Conservation (phyloP, 2,888 invertebrate genomes). For the Tachina lurida region DNA sequence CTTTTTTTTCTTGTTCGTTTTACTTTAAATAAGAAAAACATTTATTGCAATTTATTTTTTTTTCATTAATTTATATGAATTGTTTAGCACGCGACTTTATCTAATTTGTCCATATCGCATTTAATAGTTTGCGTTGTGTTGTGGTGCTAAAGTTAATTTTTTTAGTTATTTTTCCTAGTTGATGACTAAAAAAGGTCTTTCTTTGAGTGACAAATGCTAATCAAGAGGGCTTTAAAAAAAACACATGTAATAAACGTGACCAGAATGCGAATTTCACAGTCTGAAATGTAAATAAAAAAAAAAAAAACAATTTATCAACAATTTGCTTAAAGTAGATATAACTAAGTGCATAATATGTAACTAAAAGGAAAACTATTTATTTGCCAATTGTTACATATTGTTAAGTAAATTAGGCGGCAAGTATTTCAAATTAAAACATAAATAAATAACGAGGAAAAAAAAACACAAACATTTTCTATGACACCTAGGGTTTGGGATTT, state of each 20-base stretch:
- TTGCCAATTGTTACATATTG: constrained; percentile 20
- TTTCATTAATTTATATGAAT: constrained; percentile 56
- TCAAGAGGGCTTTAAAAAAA: background rate
- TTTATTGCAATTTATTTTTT: constrained; percentile 42
- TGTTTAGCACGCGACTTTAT: constrained; percentile 59
- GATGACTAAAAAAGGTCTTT: constrained; percentile 27
- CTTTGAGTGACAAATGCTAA: constrained; percentile 29
- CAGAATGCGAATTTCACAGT: constrained; percentile 34
- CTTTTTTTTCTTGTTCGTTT: background rate
- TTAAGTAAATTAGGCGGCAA: background rate
- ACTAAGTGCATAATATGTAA: background rate
- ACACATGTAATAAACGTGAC: constrained; percentile 28
- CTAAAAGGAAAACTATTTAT: constrained; percentile 31
- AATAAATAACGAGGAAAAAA: constrained; percentile 1
- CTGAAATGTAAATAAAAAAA: constrained; percentile 8
- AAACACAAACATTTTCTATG: background rate
- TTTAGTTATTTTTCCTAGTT: background rate
- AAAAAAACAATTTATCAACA: constrained; percentile 7
- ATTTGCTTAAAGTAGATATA: constrained; percentile 13
- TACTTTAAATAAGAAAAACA: constrained; percentile 21
- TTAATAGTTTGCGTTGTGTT: constrained; percentile 17
- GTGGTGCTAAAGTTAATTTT: background rate
- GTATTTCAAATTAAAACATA: background rate
- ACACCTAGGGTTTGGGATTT: no score
- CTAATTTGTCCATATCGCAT: constrained; percentile 42